Evolutionary conservation across 2,888 invertebrate species (phyloP), one percentile per base, ranked within the genome.

Genomic region (Osmoderma eremita): DNA sequence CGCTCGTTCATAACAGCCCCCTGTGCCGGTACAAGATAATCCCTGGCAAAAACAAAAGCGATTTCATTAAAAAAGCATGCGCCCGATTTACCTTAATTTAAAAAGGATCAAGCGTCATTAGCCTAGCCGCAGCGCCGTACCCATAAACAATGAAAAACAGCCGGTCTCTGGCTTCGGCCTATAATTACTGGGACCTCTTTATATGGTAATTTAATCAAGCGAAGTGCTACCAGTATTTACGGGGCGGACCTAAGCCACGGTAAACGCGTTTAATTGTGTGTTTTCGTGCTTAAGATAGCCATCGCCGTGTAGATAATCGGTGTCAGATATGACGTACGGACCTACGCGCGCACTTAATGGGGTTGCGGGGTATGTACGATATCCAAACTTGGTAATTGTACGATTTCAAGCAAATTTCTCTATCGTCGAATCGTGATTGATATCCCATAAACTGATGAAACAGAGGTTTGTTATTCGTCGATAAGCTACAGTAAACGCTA

Each of bases 161-260:
- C 42, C 6, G 58, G 58, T 22, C n/a, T 24, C 45, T 24, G 45
- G 18, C 45, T 61, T 45, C 15, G 45, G 45, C 58, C 15, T 61
- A 30, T 61, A 61, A 61, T 61, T 45, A 61, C 45, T 45, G 36
- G 5, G 45, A 30, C 17, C 58, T 30, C 58, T 61, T 61, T 61
- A 45, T 61, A 61, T 61, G 58, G 17, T 61, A 61, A 61, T 61
- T 61, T 61, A 61, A 61, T 61, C 58, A 61, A 42, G 18, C 30
- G 30, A 30, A 61, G 58, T 61, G 58, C 58, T 61, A 45, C 58
- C 30, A 30, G 58, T 61, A 45, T 45, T 45, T 61, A 61, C 36
- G 36, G 36, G 30, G 5, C 15, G 51, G 36, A 15, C 51, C 30
- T 30, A n/a, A 2, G 13, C 17, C 17, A 38, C 10, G 15, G 17